These are phyloP conservation scores for Tholera decimalis DNA, from an alignment of 2,888 invertebrate species.

Conservation along the genomic window DNA sequence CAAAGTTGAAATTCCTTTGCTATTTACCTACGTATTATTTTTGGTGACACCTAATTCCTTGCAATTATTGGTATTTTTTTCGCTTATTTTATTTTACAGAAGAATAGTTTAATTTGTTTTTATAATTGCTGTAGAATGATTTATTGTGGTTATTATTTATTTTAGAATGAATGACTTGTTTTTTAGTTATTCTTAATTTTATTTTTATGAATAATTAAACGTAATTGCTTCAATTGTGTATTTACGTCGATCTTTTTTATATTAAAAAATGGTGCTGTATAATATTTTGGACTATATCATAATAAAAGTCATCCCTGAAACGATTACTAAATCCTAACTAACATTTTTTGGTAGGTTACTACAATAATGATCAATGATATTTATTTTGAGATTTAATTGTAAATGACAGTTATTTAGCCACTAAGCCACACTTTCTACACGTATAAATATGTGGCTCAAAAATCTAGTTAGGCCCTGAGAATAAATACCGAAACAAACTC, in stretches of 20 bases:
- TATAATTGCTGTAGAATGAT: conserved; percentile 47
- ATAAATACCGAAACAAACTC: no score
- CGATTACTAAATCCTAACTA: no score
- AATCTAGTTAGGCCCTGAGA: no score
- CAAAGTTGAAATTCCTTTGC: conserved; percentile 34
- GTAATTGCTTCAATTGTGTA: conserved; percentile 4
- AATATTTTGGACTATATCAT: no score
- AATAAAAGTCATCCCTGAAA: no score
- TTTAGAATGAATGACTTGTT: conserved; percentile 21
- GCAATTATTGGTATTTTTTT: conserved; percentile 23
- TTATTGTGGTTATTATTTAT: conserved; percentile 46
- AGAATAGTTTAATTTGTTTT: conserved; percentile 33
- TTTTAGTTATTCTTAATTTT: conserved; percentile 1
- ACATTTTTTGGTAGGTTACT: no score
- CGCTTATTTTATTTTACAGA: conserved; percentile 12
- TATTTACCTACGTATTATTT: conserved; percentile 4
- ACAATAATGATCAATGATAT: no score
- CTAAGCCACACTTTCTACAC: no score
- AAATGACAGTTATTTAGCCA: no score
- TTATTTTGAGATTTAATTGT: no score
- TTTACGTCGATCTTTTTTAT: not conserved
- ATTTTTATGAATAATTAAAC: not conserved
- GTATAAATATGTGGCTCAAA: no score
- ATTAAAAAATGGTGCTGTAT: no score
- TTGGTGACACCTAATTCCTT: conserved; percentile 29